Evolutionary conservation across 2,888 invertebrate genomes (phyloP).

Genomic region (Herminia tarsipennalis): DNA sequence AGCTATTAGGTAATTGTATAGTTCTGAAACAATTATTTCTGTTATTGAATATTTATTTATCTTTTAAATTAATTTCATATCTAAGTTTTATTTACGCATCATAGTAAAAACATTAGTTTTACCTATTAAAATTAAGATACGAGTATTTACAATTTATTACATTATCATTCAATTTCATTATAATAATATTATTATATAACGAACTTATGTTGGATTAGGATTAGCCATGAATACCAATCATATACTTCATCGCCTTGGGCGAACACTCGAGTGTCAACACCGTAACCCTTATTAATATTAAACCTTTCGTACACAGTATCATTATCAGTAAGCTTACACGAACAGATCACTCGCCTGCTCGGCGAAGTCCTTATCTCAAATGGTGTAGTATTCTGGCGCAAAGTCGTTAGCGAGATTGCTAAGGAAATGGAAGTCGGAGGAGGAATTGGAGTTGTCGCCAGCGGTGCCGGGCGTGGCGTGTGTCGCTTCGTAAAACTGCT

Average conservation of each 20-base stretch:
- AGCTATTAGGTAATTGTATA: conserved; percentile 4
- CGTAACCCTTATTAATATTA: conserved; percentile 45
- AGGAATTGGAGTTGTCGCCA: conserved; percentile 94
- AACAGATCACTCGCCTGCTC: conserved; percentile 83
- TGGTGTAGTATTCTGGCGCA: conserved; percentile 94
- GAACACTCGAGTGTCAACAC: conserved; percentile 58
- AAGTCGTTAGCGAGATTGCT: conserved; percentile 97
- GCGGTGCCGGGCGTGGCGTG: conserved; percentile 75
- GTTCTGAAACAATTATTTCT: conserved; percentile 17
- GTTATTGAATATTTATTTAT: conserved; percentile 21
- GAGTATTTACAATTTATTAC: conserved; percentile 76
- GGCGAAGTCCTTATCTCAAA: conserved; percentile 85
- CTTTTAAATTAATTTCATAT: conserved; percentile 53
- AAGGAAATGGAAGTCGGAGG: conserved; percentile 97
- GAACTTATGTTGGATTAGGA: conserved; percentile 59
- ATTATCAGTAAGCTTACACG: conserved; percentile 62
- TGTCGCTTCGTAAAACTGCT: conserved; percentile 88
- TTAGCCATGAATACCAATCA: conserved; percentile 48
- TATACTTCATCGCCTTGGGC: conserved; percentile 64
- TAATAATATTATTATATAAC: conserved; percentile 56
- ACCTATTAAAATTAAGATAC: conserved; percentile 41
- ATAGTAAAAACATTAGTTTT: conserved; percentile 57
- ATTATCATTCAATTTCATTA: conserved; percentile 51
- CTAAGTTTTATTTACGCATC: conserved; percentile 49
- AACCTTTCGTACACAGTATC: conserved; percentile 36